Conservation (phyloP, 2,797 vertebrate species). For the Cygnus olor region DNA sequence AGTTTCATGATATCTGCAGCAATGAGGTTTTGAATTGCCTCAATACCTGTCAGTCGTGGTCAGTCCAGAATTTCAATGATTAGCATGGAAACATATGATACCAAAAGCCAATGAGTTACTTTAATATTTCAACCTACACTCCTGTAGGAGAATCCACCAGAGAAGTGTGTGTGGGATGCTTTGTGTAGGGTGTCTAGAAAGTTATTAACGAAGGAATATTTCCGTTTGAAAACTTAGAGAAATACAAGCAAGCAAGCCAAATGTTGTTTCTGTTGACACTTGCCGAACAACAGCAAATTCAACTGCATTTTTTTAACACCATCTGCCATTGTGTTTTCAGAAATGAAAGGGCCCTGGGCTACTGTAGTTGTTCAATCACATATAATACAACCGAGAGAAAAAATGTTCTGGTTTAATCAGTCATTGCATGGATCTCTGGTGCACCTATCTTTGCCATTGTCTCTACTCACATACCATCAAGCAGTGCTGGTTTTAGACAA, state of each 20-base stretch:
- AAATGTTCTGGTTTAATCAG: background rate
- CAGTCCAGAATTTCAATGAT: background rate
- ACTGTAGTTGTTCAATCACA: background rate
- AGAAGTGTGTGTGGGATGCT: background rate
- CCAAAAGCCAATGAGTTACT: background rate
- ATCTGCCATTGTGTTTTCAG: slow-evolving; percentile 3
- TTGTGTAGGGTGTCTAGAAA: background rate
- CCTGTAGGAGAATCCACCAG: background rate
- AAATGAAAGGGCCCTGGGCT: background rate
- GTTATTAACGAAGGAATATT: background rate
- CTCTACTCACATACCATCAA: background rate
- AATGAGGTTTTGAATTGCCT: background rate
- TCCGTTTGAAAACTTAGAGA: background rate
- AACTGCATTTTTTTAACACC: background rate
- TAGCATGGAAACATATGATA: background rate
- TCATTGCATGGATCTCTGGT: background rate
- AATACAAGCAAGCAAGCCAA: background rate
- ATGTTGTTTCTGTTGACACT: background rate
- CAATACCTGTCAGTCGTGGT: background rate
- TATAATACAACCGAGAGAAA: background rate
- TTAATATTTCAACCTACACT: background rate
- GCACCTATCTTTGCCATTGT: background rate
- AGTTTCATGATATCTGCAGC: background rate
- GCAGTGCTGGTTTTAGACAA: background rate
- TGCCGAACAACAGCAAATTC: background rate